Conservation (phyloP, 2,888 invertebrate genomes). For the Apoda limacodes region DNA sequence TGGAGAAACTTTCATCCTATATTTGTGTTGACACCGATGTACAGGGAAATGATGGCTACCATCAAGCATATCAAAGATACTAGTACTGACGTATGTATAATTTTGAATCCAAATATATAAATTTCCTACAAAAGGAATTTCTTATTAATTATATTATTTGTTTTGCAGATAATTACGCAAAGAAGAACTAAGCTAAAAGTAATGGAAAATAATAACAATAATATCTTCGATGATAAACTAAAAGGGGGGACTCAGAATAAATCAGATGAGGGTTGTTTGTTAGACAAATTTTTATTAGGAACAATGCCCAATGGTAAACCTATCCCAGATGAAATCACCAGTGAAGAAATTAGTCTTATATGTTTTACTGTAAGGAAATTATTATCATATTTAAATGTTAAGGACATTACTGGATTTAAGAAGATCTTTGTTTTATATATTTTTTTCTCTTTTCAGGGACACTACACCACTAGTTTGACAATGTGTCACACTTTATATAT, state of each 20-base stretch:
- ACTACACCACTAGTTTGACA: too few species aligned
- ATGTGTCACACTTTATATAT: too few species aligned
- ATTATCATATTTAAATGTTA: too few species aligned
- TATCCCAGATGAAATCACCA: conserved; percentile 25
- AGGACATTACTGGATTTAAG: too few species aligned
- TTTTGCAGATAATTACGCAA: conserved; percentile 23
- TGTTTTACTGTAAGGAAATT: too few species aligned
- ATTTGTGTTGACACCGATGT: conserved; percentile 23
- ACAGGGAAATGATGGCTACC: conserved; percentile 24
- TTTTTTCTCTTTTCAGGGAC: too few species aligned
- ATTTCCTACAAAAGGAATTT: conserved; percentile 1
- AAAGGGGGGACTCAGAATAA: conserved; percentile 18
- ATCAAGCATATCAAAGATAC: conserved; percentile 22
- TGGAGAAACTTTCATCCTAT: conserved; percentile 28
- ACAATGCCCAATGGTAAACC: conserved; percentile 23
- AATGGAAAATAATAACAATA: conserved; percentile 23
- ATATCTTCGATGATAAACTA: conserved; percentile 15
- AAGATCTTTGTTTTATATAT: too few species aligned
- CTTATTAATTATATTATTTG: too few species aligned
- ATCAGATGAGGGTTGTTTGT: conserved; percentile 20
- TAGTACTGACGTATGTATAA: conserved; percentile 21
- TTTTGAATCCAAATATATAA: neutral
- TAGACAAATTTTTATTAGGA: conserved; percentile 26
- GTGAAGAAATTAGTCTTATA: too few species aligned
- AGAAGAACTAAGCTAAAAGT: conserved; percentile 22